phyloP scores from a whole-genome alignment of 2,797 vertebrate genomes.

The Lutjanus campechanus region DNA sequence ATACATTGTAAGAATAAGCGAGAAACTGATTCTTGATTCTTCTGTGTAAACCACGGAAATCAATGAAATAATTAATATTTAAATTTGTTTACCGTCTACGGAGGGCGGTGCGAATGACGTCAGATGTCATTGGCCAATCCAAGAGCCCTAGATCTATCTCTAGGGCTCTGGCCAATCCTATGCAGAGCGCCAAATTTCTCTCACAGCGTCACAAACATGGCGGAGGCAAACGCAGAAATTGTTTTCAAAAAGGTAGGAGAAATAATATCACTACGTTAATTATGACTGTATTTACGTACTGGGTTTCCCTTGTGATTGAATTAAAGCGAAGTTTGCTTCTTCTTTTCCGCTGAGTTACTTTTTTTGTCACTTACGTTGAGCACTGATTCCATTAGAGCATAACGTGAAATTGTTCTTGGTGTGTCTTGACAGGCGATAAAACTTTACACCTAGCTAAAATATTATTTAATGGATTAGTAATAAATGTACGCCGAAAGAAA shows the following conservation, averaged over 20 bases:
- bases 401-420: neutral
- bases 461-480: neutral
- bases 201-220: constrained; percentile 64
- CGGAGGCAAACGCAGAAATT: constrained; percentile 62
- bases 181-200: constrained; percentile 60
- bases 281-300: neutral
- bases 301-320: fast-evolving
- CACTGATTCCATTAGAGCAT: too few relatives aligned
- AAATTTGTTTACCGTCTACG: fast-evolving
- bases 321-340: neutral
- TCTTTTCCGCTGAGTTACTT: neutral
- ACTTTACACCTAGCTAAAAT: neutral
- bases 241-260: constrained; percentile 82
- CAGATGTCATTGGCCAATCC: constrained; percentile 43
- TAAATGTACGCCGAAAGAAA: constrained; percentile 32
- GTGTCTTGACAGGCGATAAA: neutral
- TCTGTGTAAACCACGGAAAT: too few relatives aligned
- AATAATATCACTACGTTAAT: fast-evolving
- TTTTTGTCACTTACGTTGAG: neutral
- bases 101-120: constrained; percentile 19
- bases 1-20: too few relatives aligned
- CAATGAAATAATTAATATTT: neutral
- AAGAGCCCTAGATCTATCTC: too few relatives aligned
- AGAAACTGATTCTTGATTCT: too few relatives aligned
- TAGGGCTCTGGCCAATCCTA: constrained; percentile 62